A percentile compares a stretch with the other conserved stretches of the same genome.
phyloP scores from a whole-genome alignment of 2,888 invertebrate species.

The Drosophila mulleri region DNA sequence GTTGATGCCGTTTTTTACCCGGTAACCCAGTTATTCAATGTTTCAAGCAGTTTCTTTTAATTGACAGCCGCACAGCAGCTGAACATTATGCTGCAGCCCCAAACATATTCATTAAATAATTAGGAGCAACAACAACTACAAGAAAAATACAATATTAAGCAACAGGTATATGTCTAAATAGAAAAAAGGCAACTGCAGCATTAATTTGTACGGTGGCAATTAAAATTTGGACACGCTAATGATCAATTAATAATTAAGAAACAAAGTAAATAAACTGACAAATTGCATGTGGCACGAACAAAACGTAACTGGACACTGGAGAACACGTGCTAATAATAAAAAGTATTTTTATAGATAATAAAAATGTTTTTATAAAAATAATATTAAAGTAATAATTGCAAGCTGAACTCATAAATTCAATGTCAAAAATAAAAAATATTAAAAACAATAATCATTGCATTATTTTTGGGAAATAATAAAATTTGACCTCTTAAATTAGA shows the following conservation, averaged over 20 bases:
- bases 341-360: neutral
- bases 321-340: conserved; percentile 10
- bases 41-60: conserved; percentile 32
- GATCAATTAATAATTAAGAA: conserved; percentile 35
- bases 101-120: conserved; percentile 46
- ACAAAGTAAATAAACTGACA: conserved; percentile 1
- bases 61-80: conserved; percentile 22
- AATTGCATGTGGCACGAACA: conserved; percentile 32
- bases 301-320: conserved; percentile 3
- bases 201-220: conserved; percentile 23
- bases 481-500: neutral
- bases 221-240: conserved; percentile 15
- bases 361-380: neutral
- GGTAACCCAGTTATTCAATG: conserved; percentile 65
- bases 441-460: neutral
- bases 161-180: conserved; percentile 21
- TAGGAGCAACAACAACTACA: conserved; percentile 20
- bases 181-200: conserved; percentile 25
- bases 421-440: neutral
- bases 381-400: neutral
- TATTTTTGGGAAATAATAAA: neutral
- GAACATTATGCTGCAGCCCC: conserved; percentile 19
- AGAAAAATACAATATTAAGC: conserved; percentile 12
- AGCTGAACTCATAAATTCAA: conserved; percentile 3
- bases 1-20: conserved; percentile 30